Base-by-base conservation (phyloP, 2,888 invertebrate genomes). In the Pristionchus entomophagus region DNA sequence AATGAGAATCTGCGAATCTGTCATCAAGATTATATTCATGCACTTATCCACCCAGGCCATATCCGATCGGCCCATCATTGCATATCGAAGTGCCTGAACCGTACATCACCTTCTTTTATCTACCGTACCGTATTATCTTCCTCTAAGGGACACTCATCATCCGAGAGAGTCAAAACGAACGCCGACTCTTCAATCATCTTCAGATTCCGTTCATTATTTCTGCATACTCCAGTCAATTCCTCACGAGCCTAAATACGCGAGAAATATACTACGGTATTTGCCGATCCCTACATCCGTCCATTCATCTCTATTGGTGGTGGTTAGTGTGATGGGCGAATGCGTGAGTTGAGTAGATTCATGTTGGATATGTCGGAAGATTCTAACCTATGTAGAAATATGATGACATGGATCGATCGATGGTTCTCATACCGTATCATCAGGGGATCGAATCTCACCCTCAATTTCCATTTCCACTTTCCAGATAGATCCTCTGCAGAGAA, bases 21-120 rank as follows among this genome's bases (percentile, higher is more conserved):
- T 84, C 80, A 89, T 88, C 5, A 90, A 56, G 1, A 86, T 83
- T 45, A 89, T 62, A 8, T 93, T 93, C 73, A 95, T 93, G 82
- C 95, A 94, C 89, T 95, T 95, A 93, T 96, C 96, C 59, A 95
- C 95, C 95, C 95, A 96, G 51, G 95, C 94, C 86, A 95, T 95
- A n/a, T 94, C 94, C 38, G 94, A 94, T 90, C 95, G 94, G 0
- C 95, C 95, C 86, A 94, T 93, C 65, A 95, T 88, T 0, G 94
- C 93, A 17, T 94, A 59, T 86, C 93, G 92, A 5, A 94, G 93
- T 8, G 94, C 89, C 93, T 95, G 94, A 29, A 53, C 49, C 8
- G 49, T 49, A 49, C 49, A 22, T 19, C 32, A n/a, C n/a, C n/a
- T n/a, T n/a, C n/a, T n/a, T n/a, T 49, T 8, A 49, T 12, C 49